Evolutionary conservation across 1,140 invertebrate species (phyloP), one percentile per base, ranked within the genome.

Genomic region (Tetranychus urticae): DNA sequence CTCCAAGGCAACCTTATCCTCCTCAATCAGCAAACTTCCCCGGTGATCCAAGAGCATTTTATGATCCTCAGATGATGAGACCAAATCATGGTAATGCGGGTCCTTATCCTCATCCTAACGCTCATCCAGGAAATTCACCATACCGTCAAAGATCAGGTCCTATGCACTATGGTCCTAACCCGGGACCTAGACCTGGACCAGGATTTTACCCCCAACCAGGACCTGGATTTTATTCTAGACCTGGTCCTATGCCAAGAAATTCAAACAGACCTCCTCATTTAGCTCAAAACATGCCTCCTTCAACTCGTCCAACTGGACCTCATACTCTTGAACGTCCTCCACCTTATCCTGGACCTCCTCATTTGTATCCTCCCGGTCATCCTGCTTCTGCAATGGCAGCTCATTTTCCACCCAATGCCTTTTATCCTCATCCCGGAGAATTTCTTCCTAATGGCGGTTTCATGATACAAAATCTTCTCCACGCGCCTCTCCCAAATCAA

Each of bases 381-480:
- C 54, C 54, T 55, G 23, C 33, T n/a, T 31, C 54, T n/a, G 33
- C 54, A 23, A 23, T 23, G 23, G 23, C 23, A 23, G 23, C 23
- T 23, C 34, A 35, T 55, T 35, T n/a, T 55, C 54, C 23, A 4
- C 14, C 33, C 14, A 14, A 13, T 55, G 56, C 62, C 35, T 63
- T 60, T 60, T 63, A 65, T 45, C 48, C 57, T 45, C 64, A 62
- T 31, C 57, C 63, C 1, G 60, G 59, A 1, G 62, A 61, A 54
- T 60, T 64, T 3, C 65, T 64, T 60, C 54, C 54, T 3, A 64
- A 62, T 36, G 23, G 23, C 23, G 66, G 64, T 46, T 67, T 67
- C 48, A 67, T 65, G 64, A 67, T 67, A 14, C 65, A 67, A 37
- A 66, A 62, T 58, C n/a, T 67, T 12, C 39, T 66, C 7, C 61